A percentile compares a stretch with the other conserved stretches of the same genome.
These are phyloP conservation scores for Archivesica marissinica DNA, from an alignment of 1,140 invertebrate genomes.

Conservation along the genomic window DNA sequence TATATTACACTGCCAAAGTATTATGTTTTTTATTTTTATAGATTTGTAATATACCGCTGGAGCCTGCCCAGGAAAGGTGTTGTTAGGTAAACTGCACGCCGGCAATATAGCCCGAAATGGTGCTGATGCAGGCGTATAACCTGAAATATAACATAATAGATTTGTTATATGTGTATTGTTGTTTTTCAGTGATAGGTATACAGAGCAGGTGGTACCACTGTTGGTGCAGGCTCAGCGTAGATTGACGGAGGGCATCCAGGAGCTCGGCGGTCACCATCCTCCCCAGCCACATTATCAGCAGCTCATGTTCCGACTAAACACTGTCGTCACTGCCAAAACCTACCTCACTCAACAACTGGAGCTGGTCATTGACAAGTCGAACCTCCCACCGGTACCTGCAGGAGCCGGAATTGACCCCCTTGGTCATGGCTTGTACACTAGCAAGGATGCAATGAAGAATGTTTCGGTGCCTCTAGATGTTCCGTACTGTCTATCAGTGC, in stretches of 20 bases:
- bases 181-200: conserved; percentile 80
- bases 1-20: too few relatives aligned
- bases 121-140: too few relatives aligned
- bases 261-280: conserved; percentile 69
- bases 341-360: conserved; percentile 78
- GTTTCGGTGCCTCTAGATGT: conserved; percentile 82
- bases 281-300: conserved; percentile 79
- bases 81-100: too few relatives aligned
- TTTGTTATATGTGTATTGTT: too few relatives aligned
- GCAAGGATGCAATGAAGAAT: conserved; percentile 78
- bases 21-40: too few relatives aligned
- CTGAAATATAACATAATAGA: too few relatives aligned
- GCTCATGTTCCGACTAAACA: conserved; percentile 71
- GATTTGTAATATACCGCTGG: too few relatives aligned
- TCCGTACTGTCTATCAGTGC: conserved; percentile 71
- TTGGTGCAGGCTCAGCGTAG: conserved; percentile 82
- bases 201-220: conserved; percentile 81
- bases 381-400: conserved; percentile 66
- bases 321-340: conserved; percentile 76
- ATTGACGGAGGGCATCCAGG: conserved; percentile 71
- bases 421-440: conserved; percentile 77
- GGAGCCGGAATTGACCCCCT: conserved; percentile 80
- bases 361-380: conserved; percentile 68
- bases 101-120: too few relatives aligned
- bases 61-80: too few relatives aligned